Base-by-base conservation (phyloP, 1,140 invertebrate genomes). In the Drosophila asahinai region DNA sequence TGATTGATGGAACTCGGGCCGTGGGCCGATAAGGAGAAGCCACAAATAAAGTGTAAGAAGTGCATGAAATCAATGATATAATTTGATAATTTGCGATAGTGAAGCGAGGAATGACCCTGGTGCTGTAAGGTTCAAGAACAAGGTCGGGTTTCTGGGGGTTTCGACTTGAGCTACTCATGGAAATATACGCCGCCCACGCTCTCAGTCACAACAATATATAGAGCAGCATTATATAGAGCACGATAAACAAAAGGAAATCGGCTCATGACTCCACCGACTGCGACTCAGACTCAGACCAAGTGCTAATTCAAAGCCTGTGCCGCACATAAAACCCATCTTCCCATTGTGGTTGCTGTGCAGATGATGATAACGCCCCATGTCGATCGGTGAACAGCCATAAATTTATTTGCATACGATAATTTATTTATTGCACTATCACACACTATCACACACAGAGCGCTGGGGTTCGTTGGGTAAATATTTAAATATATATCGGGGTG, bases 401-500 rank as follows among this genome's bases (percentile, higher is more conserved):
- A 91, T 91, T 91, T 77, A 91, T 90, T 91, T 86, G 83, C 86
- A 86, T 65, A 86, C 83, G 80, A 86, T 91, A 91, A 91, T 91
- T 91, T 81, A 64, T 91, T 91, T 86, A 91, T 91, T 80, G 82
- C 78, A 76, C 58, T 75, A 68, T 65, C 66, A 48, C 66, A 51
- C 30, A 65, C 48, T 64, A 54, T 62, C 43, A 64, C 49, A 25
- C 38, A 27, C 45, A n/a, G 27, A n/a, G 36, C 65, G 8, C 27
- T 15, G 63, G 12, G 40, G 45, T 52, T 51, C 30, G 25, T 4
- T 72, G 49, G 63, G 76, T 33, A 83, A 83, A 83, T 65, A 80
- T 83, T 83, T 79, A 55, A 65, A 38, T 73, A 67, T 48, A 42
- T 55, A 19, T 27, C 22, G 14, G 38, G 40, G 43, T 51, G 22